Conservation (phyloP, 2,888 invertebrate genomes). For the Troilus luridus region DNA sequence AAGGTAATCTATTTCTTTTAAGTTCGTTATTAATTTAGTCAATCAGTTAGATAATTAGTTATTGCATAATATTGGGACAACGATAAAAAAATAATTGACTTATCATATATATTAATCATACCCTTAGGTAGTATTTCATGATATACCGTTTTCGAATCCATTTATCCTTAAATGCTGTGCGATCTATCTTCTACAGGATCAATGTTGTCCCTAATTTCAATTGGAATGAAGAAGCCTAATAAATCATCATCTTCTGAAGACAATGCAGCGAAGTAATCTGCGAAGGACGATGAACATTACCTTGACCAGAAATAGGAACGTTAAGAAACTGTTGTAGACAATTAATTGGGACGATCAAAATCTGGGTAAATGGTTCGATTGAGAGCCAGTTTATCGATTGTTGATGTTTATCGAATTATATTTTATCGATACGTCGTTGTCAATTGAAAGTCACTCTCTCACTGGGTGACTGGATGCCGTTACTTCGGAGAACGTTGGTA, state of each 20-base stretch:
- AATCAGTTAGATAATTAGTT: no score
- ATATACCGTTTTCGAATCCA: no score
- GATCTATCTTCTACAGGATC: no score
- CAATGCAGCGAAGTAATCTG: neutral
- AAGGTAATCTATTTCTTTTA: no score
- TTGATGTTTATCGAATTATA: neutral
- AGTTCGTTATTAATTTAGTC: no score
- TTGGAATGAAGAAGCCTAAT: neutral
- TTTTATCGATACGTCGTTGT: neutral
- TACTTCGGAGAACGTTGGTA: neutral
- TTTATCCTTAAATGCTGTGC: no score
- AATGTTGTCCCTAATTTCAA: no score
- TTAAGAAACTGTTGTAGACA: constrained; percentile 25
- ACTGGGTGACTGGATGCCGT: neutral
- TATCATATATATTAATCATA: no score
- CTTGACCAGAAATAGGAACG: constrained; percentile 26
- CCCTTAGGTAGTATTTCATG: no score
- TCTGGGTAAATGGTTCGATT: constrained; percentile 13
- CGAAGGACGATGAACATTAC: neutral
- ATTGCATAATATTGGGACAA: no score
- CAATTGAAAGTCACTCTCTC: constrained; percentile 18
- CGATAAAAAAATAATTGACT: no score
- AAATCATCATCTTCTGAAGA: no score
- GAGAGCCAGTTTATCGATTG: constrained; percentile 24
- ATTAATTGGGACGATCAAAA: constrained; percentile 24